Percentiles rank a stretch among this genome's conserved stretches.
Conservation (phyloP, 1,140 invertebrate genomes). For the Drosophila nannoptera region DNA sequence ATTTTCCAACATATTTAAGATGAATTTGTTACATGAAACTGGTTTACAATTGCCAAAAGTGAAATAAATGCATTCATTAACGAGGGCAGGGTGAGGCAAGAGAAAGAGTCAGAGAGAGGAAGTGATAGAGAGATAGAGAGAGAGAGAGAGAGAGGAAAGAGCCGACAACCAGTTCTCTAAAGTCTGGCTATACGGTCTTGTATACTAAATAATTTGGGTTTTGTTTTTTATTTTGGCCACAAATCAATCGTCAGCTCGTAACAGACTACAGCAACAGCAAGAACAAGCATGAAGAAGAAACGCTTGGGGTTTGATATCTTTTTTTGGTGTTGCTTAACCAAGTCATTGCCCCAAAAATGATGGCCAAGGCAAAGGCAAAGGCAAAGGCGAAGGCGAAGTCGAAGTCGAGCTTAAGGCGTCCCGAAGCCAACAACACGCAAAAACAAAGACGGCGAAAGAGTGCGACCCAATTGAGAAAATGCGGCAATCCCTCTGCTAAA, state of each 20-base stretch:
- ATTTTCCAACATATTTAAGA: constrained; percentile 44
- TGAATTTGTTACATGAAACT: constrained; percentile 57
- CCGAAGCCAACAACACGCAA: constrained; percentile 37
- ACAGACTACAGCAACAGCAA: constrained; percentile 1
- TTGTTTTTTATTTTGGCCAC: constrained; percentile 1
- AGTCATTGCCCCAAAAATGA: constrained; percentile 75
- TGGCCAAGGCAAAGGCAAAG: constrained; percentile 55
- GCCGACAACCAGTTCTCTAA: constrained; percentile 24
- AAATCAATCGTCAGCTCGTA: constrained; percentile 30
- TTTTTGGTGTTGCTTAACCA: constrained; percentile 47
- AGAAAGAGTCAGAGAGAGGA: constrained; percentile 12
- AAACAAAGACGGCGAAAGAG: constrained; percentile 45
- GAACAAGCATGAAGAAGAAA: constrained; percentile 11
- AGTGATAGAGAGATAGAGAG: background rate
- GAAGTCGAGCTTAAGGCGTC: constrained; percentile 24
- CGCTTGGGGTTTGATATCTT: constrained; percentile 10
- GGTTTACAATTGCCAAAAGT: constrained; percentile 58
- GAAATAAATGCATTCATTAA: constrained; percentile 42
- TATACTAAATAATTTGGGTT: constrained; percentile 16
- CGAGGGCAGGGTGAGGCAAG: too few species aligned
- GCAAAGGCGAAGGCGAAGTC: constrained; percentile 43
- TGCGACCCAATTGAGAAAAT: constrained; percentile 38
- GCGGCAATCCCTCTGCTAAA: constrained; percentile 48
- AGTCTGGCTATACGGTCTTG: constrained; percentile 2
- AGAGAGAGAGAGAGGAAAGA: constrained; percentile 16